Percentiles rank a stretch among this genome's conserved stretches.
phyloP scores from a whole-genome alignment of 2,888 invertebrate genomes.

The Neria commutata region DNA sequence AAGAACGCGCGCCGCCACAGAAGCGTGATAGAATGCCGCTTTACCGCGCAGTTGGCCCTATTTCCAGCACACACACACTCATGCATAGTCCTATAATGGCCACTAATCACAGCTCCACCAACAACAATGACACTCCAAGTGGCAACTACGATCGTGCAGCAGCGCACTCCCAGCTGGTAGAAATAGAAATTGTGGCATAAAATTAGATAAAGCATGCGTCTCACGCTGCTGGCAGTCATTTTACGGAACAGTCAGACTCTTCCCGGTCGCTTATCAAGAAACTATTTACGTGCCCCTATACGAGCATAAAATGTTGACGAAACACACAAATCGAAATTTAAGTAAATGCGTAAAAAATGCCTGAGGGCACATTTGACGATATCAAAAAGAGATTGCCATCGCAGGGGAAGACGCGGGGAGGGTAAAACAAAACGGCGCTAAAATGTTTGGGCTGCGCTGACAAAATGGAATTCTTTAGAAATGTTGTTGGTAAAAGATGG shows the following conservation, averaged over 20 bases:
- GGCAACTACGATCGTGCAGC: background rate
- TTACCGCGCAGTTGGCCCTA: constrained; percentile 32
- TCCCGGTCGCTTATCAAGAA: background rate
- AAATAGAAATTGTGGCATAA: background rate
- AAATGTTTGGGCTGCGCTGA: too few relatives aligned
- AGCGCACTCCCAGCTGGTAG: background rate
- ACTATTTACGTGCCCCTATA: background rate
- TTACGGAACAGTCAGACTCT: background rate
- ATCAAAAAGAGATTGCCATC: too few relatives aligned
- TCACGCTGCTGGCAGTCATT: background rate
- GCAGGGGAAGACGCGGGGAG: too few relatives aligned
- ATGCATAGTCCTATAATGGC: background rate
- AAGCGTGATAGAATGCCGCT: constrained; percentile 49
- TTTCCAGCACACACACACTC: too few relatives aligned
- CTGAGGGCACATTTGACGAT: too few relatives aligned
- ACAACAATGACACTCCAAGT: background rate
- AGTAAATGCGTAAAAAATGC: background rate
- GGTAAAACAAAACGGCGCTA: too few relatives aligned
- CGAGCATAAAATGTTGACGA: background rate
- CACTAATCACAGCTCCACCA: background rate
- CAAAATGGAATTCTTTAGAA: background rate
- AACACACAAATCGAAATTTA: background rate
- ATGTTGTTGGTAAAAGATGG: background rate
- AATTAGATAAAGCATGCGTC: constrained; percentile 3
- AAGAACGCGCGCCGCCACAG: constrained; percentile 17